Base-by-base conservation (phyloP, 1,140 invertebrate genomes). In the Drosophila kepulauana region DNA sequence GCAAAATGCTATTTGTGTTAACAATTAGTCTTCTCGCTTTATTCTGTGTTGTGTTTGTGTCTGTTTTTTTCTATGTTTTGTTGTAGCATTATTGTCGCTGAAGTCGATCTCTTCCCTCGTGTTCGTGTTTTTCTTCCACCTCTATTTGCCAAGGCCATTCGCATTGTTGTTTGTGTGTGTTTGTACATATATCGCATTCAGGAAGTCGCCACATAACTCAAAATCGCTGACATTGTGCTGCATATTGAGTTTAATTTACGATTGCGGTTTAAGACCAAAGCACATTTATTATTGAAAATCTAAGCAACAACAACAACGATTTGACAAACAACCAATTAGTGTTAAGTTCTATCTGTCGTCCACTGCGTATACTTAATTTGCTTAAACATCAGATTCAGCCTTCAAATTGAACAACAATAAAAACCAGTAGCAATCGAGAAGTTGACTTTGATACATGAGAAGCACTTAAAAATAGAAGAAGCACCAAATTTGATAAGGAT, bases 1-100 rank as follows among this genome's bases (percentile, higher is more conserved):
- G 85, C 81, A 89, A 89, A 89, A 89, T 89, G 85, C 78, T 89
- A 72, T 82, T 82, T 80, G 75, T 85, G 67, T 82, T 82, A 72
- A 79, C 82, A 86, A 86, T 87, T 82, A 78, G 75, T 87, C 78
- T 64, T 75, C 75, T 41, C 57, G 41, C 59, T 45, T 41, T 56
- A 13, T 56, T 56, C 51, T 13, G 45, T 25, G 20, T 15, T 48
- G 13, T 62, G 51, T 80, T 66, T 51, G 38, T 38, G 20, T 25
- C 20, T 25, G 20, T 25, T 25, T 25, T 25, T 25, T 25, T 25
- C 20, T 43, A 11, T 46, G 49, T 46, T 64, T 63, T 69, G 80
- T 51, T 80, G 43, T 78, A 30, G 43, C 74, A 33, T 71, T 77
- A 45, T 49, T 71, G 49, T 48, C 43, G 67, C 45, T 75, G 35